Evolutionary conservation across 2,888 invertebrate species (phyloP), one percentile per base, ranked within the genome.

Genomic region (Choreutis nemorana): DNA sequence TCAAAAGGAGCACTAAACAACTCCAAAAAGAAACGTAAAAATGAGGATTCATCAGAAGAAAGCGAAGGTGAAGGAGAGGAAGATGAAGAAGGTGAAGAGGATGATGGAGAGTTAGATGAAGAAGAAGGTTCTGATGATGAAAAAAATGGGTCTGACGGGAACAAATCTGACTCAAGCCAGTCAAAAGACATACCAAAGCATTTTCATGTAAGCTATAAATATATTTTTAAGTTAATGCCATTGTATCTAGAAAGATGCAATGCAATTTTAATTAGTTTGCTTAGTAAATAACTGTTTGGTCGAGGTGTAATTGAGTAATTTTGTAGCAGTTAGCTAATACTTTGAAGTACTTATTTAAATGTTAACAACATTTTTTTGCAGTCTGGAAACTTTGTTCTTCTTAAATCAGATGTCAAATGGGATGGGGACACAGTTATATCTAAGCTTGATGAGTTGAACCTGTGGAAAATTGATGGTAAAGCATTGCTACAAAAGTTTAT

Each of bases 381-480:
- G 86, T 81, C 83, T 44, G 86, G 86, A 38, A 82, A 83, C 56
- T 87, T 85, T 75, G 82, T 87, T 18, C 67, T 87, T 41, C 66
- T 85, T 45, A 84, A 84, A 61, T 82, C 83, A 44, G 86, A 86
- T 61, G 68, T 84, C 11, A 80, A 82, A 52, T 81, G 81, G 70
- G 79, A 82, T 45, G 83, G 83, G 31, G 78, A 79, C 30, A 81
- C 78, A 36, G 81, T 80, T 13, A 60, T 64, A 41, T 75, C 79
- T 28, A 79, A 79, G 39, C 46, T 78, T 56, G 73, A 75, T 72
- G 80, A 82, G 49, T 77, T 85, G 35, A 83, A 85, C 41, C 73
- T 87, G 49, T 87, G 87, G 87, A 84, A 84, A 65, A 84, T 87
- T 38, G 87, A 87, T 63, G 83, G 83, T 23, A 85, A 85, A 50